phyloP scores from a whole-genome alignment of 2,888 invertebrate genomes.

The Blastobasis lacticolella region DNA sequence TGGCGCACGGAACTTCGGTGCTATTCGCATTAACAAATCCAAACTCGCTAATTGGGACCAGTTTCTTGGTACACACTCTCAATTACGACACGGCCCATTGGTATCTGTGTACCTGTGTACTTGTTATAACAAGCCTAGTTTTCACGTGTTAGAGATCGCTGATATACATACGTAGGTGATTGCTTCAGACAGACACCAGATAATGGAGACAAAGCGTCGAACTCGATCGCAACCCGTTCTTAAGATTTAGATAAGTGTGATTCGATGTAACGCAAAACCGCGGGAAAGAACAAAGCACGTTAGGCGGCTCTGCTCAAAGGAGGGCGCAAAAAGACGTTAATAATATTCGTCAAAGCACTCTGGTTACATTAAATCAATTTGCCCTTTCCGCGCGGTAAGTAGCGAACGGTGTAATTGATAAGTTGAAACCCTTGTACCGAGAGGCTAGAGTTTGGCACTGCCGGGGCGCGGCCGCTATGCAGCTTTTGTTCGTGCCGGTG shows the following conservation, averaged over 20 bases:
- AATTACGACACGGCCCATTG: no score
- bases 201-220: not conserved
- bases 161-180: no score
- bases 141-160: no score
- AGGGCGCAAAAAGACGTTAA: slow-evolving; percentile 73
- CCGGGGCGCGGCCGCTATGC: slow-evolving; percentile 21
- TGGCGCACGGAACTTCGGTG: no score
- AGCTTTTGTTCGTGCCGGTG: not conserved
- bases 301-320: slow-evolving; percentile 46
- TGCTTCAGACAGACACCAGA: not conserved
- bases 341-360: slow-evolving; percentile 76
- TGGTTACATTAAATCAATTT: slow-evolving; percentile 75
- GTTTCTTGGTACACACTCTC: no score
- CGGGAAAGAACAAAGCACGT: slow-evolving; percentile 63
- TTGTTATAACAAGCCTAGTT: no score
- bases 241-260: slow-evolving; percentile 60
- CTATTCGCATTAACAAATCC: no score
- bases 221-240: slow-evolving; percentile 20
- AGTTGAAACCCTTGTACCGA: slow-evolving; percentile 73
- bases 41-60: no score
- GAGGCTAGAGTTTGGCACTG: slow-evolving; percentile 65
- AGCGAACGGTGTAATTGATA: slow-evolving; percentile 75
- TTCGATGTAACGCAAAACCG: slow-evolving; percentile 63
- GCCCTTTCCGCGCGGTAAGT: slow-evolving; percentile 74
- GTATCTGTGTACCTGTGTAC: no score